Evolutionary conservation across 2,797 vertebrate species (phyloP).

Genomic region (Sebastes minor): DNA sequence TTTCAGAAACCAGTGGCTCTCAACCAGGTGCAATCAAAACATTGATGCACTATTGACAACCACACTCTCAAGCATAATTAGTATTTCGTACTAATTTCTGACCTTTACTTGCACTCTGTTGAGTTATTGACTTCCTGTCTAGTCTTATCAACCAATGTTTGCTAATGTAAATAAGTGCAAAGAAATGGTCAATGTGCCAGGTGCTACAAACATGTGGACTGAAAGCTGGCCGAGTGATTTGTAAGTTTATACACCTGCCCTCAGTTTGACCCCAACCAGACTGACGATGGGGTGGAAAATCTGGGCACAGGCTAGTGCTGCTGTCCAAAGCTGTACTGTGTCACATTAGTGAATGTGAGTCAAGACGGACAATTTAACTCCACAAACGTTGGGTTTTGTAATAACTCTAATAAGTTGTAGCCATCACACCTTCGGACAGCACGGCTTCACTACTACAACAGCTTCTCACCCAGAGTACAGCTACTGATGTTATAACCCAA

Average conservation of each 20-base stretch:
- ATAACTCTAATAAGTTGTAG: background rate
- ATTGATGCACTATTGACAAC: background rate
- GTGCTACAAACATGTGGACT: background rate
- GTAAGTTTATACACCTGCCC: background rate
- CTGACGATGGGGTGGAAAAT: background rate
- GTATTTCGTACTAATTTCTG: constrained; percentile 24
- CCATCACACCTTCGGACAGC: background rate
- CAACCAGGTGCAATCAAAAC: constrained; percentile 17
- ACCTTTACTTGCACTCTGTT: constrained; percentile 27
- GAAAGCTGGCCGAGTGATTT: background rate
- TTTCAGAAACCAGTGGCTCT: constrained; percentile 19
- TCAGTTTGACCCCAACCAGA: background rate
- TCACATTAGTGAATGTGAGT: background rate
- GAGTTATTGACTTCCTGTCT: constrained; percentile 38
- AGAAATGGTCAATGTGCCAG: background rate
- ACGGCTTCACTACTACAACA: background rate
- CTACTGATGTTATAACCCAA: background rate
- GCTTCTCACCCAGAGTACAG: background rate
- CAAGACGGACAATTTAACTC: background rate
- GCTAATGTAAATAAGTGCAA: constrained; percentile 25
- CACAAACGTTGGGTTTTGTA: background rate
- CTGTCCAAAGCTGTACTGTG: background rate
- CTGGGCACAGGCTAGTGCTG: background rate
- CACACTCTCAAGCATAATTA: background rate
- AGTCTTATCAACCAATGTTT: constrained; percentile 17